A percentile compares a stretch with the other conserved stretches of the same genome.
Evolutionary conservation across 2,797 vertebrate genomes (phyloP).

Genomic region (Linurgus olivaceus): DNA sequence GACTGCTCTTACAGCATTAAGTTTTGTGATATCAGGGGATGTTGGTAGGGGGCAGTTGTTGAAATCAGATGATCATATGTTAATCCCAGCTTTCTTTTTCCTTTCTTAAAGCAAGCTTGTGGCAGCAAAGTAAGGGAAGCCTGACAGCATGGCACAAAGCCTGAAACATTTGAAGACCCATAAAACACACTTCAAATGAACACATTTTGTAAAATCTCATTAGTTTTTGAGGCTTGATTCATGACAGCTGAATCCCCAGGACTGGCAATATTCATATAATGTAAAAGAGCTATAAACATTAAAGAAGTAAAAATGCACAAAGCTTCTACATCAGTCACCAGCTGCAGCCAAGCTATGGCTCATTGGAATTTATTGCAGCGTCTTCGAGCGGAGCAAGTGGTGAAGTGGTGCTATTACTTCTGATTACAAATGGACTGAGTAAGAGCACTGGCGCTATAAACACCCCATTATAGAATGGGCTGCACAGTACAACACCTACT

Average conservation of each 20-base stretch:
- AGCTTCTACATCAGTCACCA: constrained; percentile 11
- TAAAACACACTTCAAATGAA: background rate
- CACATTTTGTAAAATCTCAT: constrained; percentile 7
- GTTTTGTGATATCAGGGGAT: background rate
- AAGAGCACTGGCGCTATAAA: constrained; percentile 30
- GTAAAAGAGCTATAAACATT: constrained; percentile 51
- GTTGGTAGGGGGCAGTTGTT: background rate
- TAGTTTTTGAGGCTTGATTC: constrained; percentile 28
- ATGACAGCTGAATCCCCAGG: background rate
- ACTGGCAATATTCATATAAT: constrained; percentile 11
- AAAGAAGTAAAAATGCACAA: constrained; percentile 34
- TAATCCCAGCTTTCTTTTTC: background rate
- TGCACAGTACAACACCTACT: constrained; percentile 23
- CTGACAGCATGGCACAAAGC: background rate
- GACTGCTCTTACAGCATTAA: background rate
- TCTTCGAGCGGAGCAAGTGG: constrained; percentile 30
- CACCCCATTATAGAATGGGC: constrained; percentile 17
- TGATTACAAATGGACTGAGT: constrained; percentile 47
- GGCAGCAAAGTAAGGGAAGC: background rate
- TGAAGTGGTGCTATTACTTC: constrained; percentile 49
- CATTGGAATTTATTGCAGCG: constrained; percentile 49
- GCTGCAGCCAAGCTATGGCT: constrained; percentile 27
- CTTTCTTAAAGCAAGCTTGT: background rate
- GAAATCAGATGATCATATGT: background rate
- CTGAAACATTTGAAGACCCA: background rate